Percentiles rank a stretch among this genome's conserved stretches.
Evolutionary conservation across 2,113 vertebrate species (phyloP).

Genomic region (Jacana jacana): DNA sequence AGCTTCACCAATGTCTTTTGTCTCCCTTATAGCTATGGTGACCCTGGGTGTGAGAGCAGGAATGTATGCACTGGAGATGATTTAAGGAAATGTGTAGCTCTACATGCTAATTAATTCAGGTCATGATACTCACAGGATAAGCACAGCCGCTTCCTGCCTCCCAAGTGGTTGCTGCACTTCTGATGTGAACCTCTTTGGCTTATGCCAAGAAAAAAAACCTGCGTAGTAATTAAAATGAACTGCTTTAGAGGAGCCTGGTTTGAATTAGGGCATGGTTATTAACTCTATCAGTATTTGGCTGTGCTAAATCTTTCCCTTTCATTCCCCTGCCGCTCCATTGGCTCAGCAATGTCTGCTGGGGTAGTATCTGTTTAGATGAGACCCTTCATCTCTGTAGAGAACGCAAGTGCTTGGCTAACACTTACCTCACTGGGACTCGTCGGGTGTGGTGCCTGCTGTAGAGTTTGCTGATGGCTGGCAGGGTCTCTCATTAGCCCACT

Average conservation of each 20-base stretch:
- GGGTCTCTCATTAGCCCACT: rapidly evolving
- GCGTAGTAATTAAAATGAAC: not conserved
- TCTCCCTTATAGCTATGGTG: constrained; percentile 15
- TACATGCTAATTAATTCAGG: not conserved
- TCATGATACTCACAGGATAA: not conserved
- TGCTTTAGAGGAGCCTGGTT: constrained; percentile 13
- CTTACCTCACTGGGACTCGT: not conserved
- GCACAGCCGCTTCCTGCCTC: constrained; percentile 23
- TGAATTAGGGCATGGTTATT: constrained; percentile 10
- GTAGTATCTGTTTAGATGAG: not conserved
- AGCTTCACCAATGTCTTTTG: not conserved
- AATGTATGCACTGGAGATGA: constrained; percentile 17
- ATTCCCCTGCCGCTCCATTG: not conserved
- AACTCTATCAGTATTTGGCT: not conserved
- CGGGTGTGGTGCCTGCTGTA: not conserved
- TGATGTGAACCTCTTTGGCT: not conserved
- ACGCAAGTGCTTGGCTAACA: not conserved
- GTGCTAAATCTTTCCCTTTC: not conserved
- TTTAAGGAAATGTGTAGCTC: constrained; percentile 2
- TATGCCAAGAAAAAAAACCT: not conserved
- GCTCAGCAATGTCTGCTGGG: not conserved
- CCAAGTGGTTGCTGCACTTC: not conserved
- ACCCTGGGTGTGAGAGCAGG: not conserved
- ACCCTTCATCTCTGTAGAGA: not conserved
- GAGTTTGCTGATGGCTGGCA: not conserved